These are phyloP conservation scores for Habroteleia sp. DNA, from an alignment of 2,888 invertebrate genomes.

Conservation along the genomic window DNA sequence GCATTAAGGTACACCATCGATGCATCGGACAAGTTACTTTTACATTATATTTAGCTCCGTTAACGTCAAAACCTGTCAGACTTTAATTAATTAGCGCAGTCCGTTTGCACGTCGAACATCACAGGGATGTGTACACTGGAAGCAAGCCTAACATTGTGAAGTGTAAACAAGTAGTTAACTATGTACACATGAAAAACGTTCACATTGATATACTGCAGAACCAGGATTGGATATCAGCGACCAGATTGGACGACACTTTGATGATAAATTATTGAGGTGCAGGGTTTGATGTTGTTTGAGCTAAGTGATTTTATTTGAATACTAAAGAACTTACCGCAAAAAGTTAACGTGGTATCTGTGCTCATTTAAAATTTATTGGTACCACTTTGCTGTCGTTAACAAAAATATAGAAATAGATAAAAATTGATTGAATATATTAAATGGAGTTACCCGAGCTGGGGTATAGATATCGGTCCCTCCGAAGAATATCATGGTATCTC, in stretches of 20 bases:
- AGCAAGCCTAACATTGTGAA: constrained; percentile 16
- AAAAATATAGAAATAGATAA: too few relatives aligned
- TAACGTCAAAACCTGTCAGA: constrained; percentile 54
- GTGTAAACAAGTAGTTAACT: constrained; percentile 38
- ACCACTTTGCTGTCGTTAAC: too few relatives aligned
- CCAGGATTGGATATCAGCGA: constrained; percentile 22
- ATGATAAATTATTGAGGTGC: constrained; percentile 29
- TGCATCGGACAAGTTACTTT: constrained; percentile 24
- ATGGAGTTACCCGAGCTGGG: too few relatives aligned
- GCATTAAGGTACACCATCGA: constrained; percentile 19
- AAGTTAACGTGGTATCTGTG: too few relatives aligned
- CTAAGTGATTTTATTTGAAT: constrained; percentile 1
- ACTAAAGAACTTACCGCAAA: too few relatives aligned
- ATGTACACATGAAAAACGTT: constrained; percentile 14
- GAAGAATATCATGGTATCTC: too few relatives aligned
- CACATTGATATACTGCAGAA: constrained; percentile 31
- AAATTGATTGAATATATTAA: too few relatives aligned
- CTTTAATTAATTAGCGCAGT: constrained; percentile 48
- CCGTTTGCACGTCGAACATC: constrained; percentile 31
- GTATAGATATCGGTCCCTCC: too few relatives aligned
- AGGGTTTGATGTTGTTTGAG: background rate
- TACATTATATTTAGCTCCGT: constrained; percentile 44
- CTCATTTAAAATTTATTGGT: too few relatives aligned
- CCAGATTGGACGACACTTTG: constrained; percentile 29
- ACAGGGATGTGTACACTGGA: constrained; percentile 6